Percentiles rank a stretch among this genome's conserved stretches.
These are phyloP conservation scores for Serinus canaria DNA, from an alignment of 2,113 vertebrate species.

Conservation along the genomic window DNA sequence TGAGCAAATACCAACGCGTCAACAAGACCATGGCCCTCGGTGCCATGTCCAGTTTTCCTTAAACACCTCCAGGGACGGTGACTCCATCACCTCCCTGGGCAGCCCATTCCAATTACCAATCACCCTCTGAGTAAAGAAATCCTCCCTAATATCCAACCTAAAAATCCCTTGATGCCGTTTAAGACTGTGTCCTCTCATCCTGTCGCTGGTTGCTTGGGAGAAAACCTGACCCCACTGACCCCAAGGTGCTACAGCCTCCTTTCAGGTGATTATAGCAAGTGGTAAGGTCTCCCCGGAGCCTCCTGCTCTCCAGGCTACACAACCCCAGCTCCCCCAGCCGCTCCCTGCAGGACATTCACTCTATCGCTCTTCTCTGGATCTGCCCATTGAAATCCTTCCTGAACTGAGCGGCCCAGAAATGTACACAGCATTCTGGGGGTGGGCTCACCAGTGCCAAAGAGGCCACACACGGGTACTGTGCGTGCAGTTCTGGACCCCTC, in stretches of 20 bases:
- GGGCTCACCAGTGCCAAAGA: background rate
- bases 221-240: background rate
- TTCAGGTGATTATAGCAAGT: fast-evolving
- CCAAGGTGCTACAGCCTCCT: no score
- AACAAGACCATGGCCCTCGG: background rate
- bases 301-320: no score
- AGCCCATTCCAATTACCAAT: background rate
- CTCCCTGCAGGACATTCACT: fast-evolving
- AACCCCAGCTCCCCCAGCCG: background rate
- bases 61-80: background rate
- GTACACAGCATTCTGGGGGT: background rate
- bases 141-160: background rate
- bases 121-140: background rate
- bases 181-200: background rate
- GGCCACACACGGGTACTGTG: no score
- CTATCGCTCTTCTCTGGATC: background rate
- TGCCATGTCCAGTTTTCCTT: background rate
- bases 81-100: background rate
- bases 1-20: background rate
- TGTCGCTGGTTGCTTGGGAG: background rate
- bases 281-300: no score
- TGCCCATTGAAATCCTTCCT: no score
- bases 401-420: background rate
- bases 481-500: background rate
- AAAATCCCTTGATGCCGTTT: background rate